These are phyloP conservation scores for Butastur rufipennis DNA, from an alignment of 2,113 vertebrate genomes.

Conservation along the genomic window DNA sequence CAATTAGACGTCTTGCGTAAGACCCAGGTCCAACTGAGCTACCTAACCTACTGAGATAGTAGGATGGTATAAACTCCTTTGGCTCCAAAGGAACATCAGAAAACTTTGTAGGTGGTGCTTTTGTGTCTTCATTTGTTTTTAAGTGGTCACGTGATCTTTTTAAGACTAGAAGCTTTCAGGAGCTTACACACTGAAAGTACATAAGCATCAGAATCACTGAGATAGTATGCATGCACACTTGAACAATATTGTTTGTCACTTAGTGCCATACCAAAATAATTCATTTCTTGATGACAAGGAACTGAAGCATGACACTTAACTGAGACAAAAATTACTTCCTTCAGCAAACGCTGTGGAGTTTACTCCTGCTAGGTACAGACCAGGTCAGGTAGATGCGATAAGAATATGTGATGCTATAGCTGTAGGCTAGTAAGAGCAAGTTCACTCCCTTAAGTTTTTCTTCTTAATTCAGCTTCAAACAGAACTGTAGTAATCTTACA, in stretches of 20 bases:
- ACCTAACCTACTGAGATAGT: not conserved
- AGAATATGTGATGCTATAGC: not conserved
- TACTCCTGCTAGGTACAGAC: not conserved
- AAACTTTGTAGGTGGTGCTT: not conserved
- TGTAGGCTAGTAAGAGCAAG: not conserved
- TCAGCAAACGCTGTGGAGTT: not conserved
- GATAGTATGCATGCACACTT: not conserved
- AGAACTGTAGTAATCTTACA: not conserved
- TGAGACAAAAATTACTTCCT: not conserved
- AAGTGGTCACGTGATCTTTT: not conserved
- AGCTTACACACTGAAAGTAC: not conserved
- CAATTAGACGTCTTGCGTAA: not conserved
- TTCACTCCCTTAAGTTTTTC: not conserved
- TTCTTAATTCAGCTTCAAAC: not conserved
- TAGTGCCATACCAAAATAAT: not conserved
- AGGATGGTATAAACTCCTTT: not conserved
- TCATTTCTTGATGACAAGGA: not conserved
- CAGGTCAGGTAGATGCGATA: not conserved
- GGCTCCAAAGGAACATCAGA: not conserved
- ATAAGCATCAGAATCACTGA: not conserved
- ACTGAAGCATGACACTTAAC: not conserved
- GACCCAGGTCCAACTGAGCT: not conserved
- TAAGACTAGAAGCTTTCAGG: not conserved
- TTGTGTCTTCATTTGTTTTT: not conserved
- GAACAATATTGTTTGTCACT: not conserved